Base-by-base conservation (phyloP, 1,140 invertebrate species). In the Temnothorax nylanderi region DNA sequence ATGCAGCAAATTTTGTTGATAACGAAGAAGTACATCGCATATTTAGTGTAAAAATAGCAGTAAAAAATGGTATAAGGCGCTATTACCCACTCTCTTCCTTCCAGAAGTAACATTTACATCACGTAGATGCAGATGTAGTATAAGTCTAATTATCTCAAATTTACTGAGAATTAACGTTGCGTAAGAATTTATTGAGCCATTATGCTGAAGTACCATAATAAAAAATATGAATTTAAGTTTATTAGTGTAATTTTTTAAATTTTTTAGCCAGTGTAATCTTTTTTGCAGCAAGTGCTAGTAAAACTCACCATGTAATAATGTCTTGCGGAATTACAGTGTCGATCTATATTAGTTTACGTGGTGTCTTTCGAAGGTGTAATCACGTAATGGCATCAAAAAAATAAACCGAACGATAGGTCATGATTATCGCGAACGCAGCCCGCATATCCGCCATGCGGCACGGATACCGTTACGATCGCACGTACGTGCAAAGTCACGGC, bases 401-500 rank as follows among this genome's bases (percentile, higher is more conserved):
- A 67, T 21, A n/a, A 80, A 69, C 32, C 13, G 13, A 37, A n/a
- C 41, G 58, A 18, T 41, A n/a, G 62, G 37, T 80, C 60, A 51
- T 69, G 77, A 54, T 80, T 80, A 69, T 80, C 47, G 44, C 32
- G 18, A 54, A 26, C 13, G 60, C 60, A 78, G 18, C 18, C 37
- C 58, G 60, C 60, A 65, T 72, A n/a, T 76, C 54, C 51, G 54
- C 34, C 54, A 76, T 51, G 44, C 56, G 41, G 75, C 60, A 32
- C 21, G 58, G 5, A 34, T 78, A 78, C 76, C 76, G 76, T 78
- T 65, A 78, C 44, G 44, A 62, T 51, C 11, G 26, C 32, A 21
- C 32, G 47, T 67, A 80, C 21, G 58, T 65, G 77, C 62, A 41
- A 80, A 80, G 77, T 80, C 77, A 80, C 47, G 26, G 37, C 2